Evolutionary conservation across 2,888 invertebrate species (phyloP), one percentile per base, ranked within the genome.

Genomic region (Cosmopolites sordidus): DNA sequence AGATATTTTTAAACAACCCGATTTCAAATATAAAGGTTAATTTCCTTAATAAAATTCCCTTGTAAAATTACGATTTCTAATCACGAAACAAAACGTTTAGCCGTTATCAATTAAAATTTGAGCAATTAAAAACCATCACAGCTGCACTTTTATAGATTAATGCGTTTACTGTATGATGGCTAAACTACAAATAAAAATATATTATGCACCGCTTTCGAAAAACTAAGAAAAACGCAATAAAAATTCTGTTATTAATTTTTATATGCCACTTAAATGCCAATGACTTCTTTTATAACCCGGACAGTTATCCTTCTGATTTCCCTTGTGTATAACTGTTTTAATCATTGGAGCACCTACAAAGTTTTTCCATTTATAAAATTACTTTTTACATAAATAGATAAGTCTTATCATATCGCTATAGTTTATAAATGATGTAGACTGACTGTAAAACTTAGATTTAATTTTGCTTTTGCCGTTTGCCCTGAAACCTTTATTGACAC

Each of bases 281-380:
- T 33, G 33, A 33, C 33, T 33, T 33, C n/a, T 33, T 33, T 33
- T 33, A 33, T 22, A 5, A 22, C 64, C 61, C 64, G 59, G 15
- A 8, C 9, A 16, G 40, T 40, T 16, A 16, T 55, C 48, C 52
- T 17, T 48, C 42, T 52, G 56, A 56, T 56, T 56, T 56, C 56
- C 56, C 56, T 44, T 18, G 56, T 46, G 56, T 43, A 56, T 43
- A 48, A 43, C 45, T 41, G 18, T 52, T 56, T 49, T 47, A 52
- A 47, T 52, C 48, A 56, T 51, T 52, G 52, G 48, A 42, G 52
- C 48, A 48, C 48, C 49, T 45, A 52, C 16, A 37, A 55, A 56
- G 44, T 56, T 55, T 55, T 45, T 43, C 51, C 51, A 56, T 56
- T 56, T 56, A 49, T 52, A 48, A 56, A 56, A 56, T 56, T 56